A percentile compares a stretch with the other conserved stretches of the same genome.
These are phyloP conservation scores for Drosophila ogumai DNA, from an alignment of 1,140 invertebrate species.

Conservation along the genomic window DNA sequence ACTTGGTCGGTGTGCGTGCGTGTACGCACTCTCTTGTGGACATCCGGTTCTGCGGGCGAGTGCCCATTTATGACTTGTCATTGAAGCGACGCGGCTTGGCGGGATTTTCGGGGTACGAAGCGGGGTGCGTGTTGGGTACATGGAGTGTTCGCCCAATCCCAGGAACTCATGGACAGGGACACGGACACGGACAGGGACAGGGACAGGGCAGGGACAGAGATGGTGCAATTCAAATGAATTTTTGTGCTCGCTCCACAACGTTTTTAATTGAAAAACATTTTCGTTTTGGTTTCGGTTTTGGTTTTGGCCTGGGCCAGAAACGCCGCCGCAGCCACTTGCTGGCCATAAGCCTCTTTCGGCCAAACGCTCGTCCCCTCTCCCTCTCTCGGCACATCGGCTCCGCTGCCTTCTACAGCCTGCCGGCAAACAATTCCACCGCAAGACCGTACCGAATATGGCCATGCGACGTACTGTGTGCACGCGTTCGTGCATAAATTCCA, in stretches of 20 bases:
- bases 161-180: conserved; percentile 1
- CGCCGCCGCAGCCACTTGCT: conserved; percentile 55
- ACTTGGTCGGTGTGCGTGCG: neutral
- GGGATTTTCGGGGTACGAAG: neutral
- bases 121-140: too few species aligned
- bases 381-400: neutral
- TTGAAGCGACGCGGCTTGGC: conserved; percentile 31
- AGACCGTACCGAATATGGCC: conserved; percentile 48
- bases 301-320: conserved; percentile 51
- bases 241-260: conserved; percentile 64
- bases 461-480: conserved; percentile 73
- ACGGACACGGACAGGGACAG: conserved; percentile 8
- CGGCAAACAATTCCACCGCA: conserved; percentile 69
- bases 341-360: conserved; percentile 55
- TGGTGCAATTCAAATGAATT: conserved; percentile 73
- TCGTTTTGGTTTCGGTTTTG: conserved; percentile 76
- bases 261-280: conserved; percentile 81
- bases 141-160: neutral
- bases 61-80: conserved; percentile 69
- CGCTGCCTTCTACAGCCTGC: conserved; percentile 22
- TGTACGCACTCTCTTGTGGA: neutral
- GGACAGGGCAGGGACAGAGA: conserved; percentile 10
- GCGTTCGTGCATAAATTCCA: conserved; percentile 81
- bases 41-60: conserved; percentile 9
- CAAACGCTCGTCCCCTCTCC: conserved; percentile 3